phyloP scores from a whole-genome alignment of 2,113 vertebrate genomes.

The Microtus oregoni region DNA sequence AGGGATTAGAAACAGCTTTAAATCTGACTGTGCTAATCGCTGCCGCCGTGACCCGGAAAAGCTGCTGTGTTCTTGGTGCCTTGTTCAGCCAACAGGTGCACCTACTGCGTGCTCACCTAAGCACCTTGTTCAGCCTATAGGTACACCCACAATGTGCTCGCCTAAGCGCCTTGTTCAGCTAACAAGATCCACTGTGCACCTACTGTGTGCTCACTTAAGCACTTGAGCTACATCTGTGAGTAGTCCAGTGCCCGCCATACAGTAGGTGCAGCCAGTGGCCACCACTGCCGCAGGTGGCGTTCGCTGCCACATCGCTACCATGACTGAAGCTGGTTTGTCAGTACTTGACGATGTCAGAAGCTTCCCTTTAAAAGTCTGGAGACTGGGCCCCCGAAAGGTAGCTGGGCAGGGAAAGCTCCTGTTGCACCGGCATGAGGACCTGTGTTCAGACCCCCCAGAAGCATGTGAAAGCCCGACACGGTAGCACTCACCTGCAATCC shows the following conservation, averaged over 20 bases:
- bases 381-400: too few relatives aligned
- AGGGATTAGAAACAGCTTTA: not conserved
- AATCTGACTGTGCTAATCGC: not conserved
- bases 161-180: not conserved
- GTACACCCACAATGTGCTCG: too few relatives aligned
- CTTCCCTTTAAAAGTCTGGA: not conserved
- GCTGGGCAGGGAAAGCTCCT: not conserved
- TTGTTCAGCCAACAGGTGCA: not conserved
- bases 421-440: not conserved
- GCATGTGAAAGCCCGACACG: not conserved
- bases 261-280: not conserved
- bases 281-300: too few relatives aligned
- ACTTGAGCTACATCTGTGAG: not conserved
- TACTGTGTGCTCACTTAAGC: not conserved
- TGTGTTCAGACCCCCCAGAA: not conserved
- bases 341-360: not conserved
- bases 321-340: not conserved
- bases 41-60: fast-evolving
- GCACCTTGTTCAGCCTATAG: not conserved
- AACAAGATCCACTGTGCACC: not conserved
- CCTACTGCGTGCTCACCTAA: not conserved
- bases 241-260: too few relatives aligned
- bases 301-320: not conserved
- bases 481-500: not conserved
- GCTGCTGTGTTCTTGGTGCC: not conserved